Conservation (phyloP, 2,797 vertebrate species). For the Furcifer pardalis region DNA sequence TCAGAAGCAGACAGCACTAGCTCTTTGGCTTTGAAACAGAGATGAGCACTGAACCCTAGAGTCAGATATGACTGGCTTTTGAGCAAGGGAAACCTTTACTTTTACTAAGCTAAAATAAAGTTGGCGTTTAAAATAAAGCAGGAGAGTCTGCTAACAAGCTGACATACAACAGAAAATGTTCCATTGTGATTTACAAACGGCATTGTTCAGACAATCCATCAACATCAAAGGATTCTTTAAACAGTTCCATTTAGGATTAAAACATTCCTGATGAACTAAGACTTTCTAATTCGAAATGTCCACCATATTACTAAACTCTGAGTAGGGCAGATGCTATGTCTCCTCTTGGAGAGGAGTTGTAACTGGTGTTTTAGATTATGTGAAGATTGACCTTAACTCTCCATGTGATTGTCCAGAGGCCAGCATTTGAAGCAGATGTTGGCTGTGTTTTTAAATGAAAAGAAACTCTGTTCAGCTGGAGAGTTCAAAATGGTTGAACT, state of each 20-base stretch:
- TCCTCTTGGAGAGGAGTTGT: slow-evolving; percentile 17
- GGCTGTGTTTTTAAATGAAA: slow-evolving; percentile 48
- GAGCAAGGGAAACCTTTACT: no score
- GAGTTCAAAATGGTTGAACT: slow-evolving; percentile 39
- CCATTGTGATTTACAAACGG: slow-evolving; percentile 34
- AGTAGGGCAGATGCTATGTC: not conserved
- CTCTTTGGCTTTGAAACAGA: no score
- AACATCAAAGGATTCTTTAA: slow-evolving; percentile 5
- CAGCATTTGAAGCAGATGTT: slow-evolving; percentile 47
- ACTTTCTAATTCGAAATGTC: not conserved
- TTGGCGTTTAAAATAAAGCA: not conserved
- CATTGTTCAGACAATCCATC: slow-evolving; percentile 17
- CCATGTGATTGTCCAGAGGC: slow-evolving; percentile 25
- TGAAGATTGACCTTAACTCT: slow-evolving; percentile 28
- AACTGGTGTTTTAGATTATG: slow-evolving; percentile 12
- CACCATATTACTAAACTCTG: slow-evolving; percentile 9
- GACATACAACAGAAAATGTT: slow-evolving; percentile 12
- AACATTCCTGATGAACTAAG: slow-evolving; percentile 40
- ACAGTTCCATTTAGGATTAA: not conserved
- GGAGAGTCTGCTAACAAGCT: slow-evolving; percentile 4
- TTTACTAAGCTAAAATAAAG: not conserved
- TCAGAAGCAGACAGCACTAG: no score
- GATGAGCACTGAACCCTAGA: no score
- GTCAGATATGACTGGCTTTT: no score
- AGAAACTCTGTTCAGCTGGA: slow-evolving; percentile 47